Base-by-base conservation (phyloP, 1,140 invertebrate species). In the Drosophila orosa region DNA sequence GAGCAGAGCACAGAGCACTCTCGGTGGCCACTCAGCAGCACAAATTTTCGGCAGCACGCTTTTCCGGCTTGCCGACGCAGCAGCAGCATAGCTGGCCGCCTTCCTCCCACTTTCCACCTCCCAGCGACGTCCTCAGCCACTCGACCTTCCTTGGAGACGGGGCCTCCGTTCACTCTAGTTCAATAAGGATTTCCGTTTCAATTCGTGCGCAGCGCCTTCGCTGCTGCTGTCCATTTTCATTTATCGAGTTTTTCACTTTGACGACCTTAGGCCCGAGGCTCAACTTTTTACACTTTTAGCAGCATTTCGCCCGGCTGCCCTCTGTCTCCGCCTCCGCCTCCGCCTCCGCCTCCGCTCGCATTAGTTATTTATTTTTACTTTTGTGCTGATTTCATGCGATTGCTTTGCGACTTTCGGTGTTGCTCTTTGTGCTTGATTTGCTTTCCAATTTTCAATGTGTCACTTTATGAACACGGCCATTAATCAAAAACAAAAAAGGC, bases 401-500 rank as follows among this genome's bases (percentile, higher is more conserved):
- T 81, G 78, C 67, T 40, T 52, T 68, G 61, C 67, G 82, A 86
- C 82, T 86, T 86, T 81, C 62, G 68, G 73, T 68, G 65, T 66
- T 80, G 66, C 65, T 87, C 75, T 89, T 83, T 89, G 72, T 89
- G 83, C 83, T 87, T 87, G 84, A 87, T 87, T 87, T 87, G 79
- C 79, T 87, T 89, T 87, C 83, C 83, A 87, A 87, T 87, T 87
- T 87, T 87, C 83, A 87, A 89, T 87, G 83, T 87, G 83, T 87
- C 84, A 87, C 84, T 89, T 89, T 87, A 87, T 87, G 83, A 87
- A 78, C 78, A 82, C 60, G 79, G 69, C 83, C 84, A 87, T 87
- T 87, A 87, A 87, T 87, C 83, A 87, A 87, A 87, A 87, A 87
- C 77, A 65, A 85, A 79, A 67, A 69, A 67, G 61, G 17, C 44